Percentiles rank a stretch among this genome's conserved stretches.
These are phyloP conservation scores for Caerostris extrusa DNA, from an alignment of 1,140 invertebrate genomes.

Conservation along the genomic window DNA sequence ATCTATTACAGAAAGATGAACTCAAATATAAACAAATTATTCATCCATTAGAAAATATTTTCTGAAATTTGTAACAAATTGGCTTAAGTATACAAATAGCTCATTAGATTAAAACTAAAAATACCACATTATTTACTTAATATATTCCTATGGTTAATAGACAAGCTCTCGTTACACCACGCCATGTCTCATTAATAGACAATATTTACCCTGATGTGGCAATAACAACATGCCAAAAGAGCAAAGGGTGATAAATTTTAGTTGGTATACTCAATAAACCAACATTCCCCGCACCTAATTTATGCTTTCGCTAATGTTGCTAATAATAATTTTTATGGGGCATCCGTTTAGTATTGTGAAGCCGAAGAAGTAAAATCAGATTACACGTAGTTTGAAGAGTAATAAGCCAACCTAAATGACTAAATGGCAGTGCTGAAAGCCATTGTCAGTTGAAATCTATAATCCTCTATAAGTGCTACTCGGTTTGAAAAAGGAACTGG, in stretches of 20 bases:
- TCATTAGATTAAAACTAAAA: not conserved
- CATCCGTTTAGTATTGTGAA: slow-evolving; percentile 2
- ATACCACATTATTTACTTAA: not conserved
- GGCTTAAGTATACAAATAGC: not conserved
- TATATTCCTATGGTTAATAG: not conserved
- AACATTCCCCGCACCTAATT: not conserved
- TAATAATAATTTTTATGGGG: slow-evolving; percentile 57
- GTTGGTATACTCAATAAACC: not conserved
- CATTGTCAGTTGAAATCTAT: slow-evolving; percentile 15
- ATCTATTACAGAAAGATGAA: no score
- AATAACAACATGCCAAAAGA: not conserved
- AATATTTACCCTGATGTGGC: not conserved
- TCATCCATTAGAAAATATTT: no score
- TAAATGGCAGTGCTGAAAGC: slow-evolving; percentile 1
- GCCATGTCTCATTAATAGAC: not conserved
- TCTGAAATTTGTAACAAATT: no score
- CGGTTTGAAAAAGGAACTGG: not conserved
- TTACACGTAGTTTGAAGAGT: slow-evolving; percentile 25
- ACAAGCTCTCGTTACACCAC: not conserved
- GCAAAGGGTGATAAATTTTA: not conserved
- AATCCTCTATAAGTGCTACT: slow-evolving; percentile 24
- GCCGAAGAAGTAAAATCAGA: slow-evolving; percentile 1
- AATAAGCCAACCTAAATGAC: slow-evolving; percentile 16
- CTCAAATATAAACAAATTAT: no score
- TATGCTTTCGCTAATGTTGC: slow-evolving; percentile 19